These are phyloP conservation scores for Halcyon smyrnensis DNA, from an alignment of 2,797 vertebrate species.

Conservation along the genomic window DNA sequence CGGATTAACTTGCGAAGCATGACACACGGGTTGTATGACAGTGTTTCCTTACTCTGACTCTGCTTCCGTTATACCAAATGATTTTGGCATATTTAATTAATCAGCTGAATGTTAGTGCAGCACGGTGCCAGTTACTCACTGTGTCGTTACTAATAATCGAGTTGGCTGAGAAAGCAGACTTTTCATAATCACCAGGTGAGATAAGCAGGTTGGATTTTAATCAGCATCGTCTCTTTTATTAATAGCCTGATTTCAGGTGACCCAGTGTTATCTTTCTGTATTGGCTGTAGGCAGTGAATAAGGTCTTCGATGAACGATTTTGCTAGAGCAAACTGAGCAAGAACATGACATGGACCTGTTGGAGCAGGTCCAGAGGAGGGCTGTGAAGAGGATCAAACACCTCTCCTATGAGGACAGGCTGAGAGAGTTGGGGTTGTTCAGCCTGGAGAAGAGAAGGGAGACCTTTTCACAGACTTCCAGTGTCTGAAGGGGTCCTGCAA, in stretches of 20 bases:
- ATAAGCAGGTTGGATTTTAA: not conserved
- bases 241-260: not conserved
- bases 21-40: not conserved
- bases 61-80: not conserved
- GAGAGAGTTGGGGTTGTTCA: too few relatives aligned
- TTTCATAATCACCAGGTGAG: not conserved
- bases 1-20: conserved; percentile 12
- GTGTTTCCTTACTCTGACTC: not conserved
- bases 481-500: too few relatives aligned
- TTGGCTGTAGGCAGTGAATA: not conserved
- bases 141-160: not conserved
- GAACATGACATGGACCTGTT: not conserved
- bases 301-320: not conserved
- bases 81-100: conserved; percentile 17
- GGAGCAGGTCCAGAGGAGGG: too few relatives aligned
- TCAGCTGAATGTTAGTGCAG: not conserved
- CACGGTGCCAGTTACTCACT: not conserved
- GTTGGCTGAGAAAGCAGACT: not conserved
- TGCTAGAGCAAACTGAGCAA: not conserved
- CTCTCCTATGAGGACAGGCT: too few relatives aligned
- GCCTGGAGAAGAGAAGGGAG: too few relatives aligned
- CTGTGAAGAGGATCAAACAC: too few relatives aligned
- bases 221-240: not conserved
- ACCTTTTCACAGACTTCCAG: too few relatives aligned
- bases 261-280: not conserved